Conservation (phyloP, 2,797 vertebrate species). For the Gymnoscopelus microlampas region DNA sequence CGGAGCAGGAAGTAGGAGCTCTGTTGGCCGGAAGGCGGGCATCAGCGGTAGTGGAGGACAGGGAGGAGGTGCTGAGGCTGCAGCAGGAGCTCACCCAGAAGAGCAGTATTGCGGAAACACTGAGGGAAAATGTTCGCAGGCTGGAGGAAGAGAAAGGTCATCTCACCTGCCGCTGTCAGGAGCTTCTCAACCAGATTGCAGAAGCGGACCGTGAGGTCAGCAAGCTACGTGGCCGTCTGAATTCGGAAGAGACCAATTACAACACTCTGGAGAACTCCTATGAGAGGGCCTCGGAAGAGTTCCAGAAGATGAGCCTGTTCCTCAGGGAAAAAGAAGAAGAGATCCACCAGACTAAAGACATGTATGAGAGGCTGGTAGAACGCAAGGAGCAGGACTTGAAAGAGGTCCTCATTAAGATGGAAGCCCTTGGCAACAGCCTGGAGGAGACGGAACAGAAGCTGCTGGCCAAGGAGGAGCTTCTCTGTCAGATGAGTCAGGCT, state of each 20-base stretch:
- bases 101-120: constrained; percentile 82
- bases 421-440: constrained; percentile 87
- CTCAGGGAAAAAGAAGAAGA: constrained; percentile 92
- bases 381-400: constrained; percentile 90
- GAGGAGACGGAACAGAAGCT: constrained; percentile 90
- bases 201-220: constrained; percentile 87
- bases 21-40: constrained; percentile 87
- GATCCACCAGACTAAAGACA: constrained; percentile 86
- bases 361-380: constrained; percentile 86
- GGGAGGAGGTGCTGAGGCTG: constrained; percentile 85
- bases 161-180: constrained; percentile 89
- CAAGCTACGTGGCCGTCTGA: constrained; percentile 85
- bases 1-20: constrained; percentile 87
- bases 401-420: constrained; percentile 91
- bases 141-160: constrained; percentile 88
- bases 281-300: constrained; percentile 85
- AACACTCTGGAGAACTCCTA: constrained; percentile 87
- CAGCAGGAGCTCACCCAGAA: constrained; percentile 88
- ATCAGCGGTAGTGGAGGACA: constrained; percentile 77
- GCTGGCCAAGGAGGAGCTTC: constrained; percentile 87
- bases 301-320: constrained; percentile 86
- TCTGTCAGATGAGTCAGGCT: constrained; percentile 80
- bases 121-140: constrained; percentile 85
- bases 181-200: constrained; percentile 89
- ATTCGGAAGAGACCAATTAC: constrained; percentile 87